Conservation (phyloP, 1,140 invertebrate genomes). For the Drosophila simulans region DNA sequence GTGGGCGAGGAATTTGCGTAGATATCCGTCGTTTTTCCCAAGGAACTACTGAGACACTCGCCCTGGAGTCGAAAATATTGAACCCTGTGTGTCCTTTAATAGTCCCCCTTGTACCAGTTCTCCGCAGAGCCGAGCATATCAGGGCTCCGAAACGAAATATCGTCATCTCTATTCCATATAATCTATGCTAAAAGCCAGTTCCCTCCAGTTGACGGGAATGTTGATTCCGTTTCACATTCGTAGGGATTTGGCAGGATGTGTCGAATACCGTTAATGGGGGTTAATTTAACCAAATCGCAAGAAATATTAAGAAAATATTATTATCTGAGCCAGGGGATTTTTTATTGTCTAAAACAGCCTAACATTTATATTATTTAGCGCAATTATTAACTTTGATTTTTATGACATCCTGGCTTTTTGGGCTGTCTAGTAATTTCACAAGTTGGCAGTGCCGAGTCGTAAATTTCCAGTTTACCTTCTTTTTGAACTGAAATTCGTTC, state of each 20-base stretch:
- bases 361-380: too few species aligned
- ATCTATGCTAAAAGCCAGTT: too few species aligned
- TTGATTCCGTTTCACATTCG: too few species aligned
- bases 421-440: background rate
- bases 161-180: too few species aligned
- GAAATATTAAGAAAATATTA: too few species aligned
- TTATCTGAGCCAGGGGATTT: too few species aligned
- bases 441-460: constrained; percentile 32
- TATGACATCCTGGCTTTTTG: background rate
- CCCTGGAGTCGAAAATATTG: background rate
- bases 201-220: too few species aligned
- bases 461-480: constrained; percentile 9
- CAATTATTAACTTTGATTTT: background rate
- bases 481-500: background rate
- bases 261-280: too few species aligned
- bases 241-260: too few species aligned
- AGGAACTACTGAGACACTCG: constrained; percentile 1
- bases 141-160: too few species aligned
- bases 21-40: constrained; percentile 27
- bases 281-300: too few species aligned
- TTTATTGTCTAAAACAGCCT: too few species aligned
- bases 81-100: constrained; percentile 15
- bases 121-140: background rate
- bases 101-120: constrained; percentile 14
- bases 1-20: constrained; percentile 33